Evolutionary conservation across 2,113 vertebrate genomes (phyloP).

Genomic region (Choloepus hoffmanni): DNA sequence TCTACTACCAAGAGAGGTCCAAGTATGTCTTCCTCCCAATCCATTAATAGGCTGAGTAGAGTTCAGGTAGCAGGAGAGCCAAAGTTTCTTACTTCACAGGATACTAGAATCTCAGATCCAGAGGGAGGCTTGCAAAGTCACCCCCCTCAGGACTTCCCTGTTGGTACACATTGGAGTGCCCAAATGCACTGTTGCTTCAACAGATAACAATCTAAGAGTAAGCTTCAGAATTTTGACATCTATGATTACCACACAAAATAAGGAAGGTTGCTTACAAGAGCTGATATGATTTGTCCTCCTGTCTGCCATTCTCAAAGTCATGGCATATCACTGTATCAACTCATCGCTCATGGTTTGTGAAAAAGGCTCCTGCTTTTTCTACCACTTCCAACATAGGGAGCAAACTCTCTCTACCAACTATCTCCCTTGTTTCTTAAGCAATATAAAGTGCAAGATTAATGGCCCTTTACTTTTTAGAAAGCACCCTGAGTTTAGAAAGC

Average conservation of each 20-base stretch:
- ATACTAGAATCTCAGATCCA: neutral
- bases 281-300: fast-evolving
- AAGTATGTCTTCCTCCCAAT: neutral
- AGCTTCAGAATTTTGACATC: neutral
- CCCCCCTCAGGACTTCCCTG: neutral
- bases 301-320: neutral
- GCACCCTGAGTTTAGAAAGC: slow-evolving; percentile 1
- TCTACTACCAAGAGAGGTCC: neutral
- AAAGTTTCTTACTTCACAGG: neutral
- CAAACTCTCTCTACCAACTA: neutral
- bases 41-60: too few species aligned
- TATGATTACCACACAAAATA: too few species aligned
- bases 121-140: neutral
- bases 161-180: fast-evolving
- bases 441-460: neutral
- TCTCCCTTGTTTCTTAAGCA: slow-evolving; percentile 4
- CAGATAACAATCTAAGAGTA: neutral
- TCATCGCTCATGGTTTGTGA: neutral
- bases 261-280: neutral
- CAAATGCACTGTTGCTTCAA: neutral
- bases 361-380: neutral
- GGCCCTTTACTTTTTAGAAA: neutral
- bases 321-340: fast-evolving
- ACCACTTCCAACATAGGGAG: neutral
- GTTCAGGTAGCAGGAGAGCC: neutral